Percentiles rank a stretch among this genome's conserved stretches.
phyloP scores from a whole-genome alignment of 2,888 invertebrate genomes.

The Frankliniella fusca region DNA sequence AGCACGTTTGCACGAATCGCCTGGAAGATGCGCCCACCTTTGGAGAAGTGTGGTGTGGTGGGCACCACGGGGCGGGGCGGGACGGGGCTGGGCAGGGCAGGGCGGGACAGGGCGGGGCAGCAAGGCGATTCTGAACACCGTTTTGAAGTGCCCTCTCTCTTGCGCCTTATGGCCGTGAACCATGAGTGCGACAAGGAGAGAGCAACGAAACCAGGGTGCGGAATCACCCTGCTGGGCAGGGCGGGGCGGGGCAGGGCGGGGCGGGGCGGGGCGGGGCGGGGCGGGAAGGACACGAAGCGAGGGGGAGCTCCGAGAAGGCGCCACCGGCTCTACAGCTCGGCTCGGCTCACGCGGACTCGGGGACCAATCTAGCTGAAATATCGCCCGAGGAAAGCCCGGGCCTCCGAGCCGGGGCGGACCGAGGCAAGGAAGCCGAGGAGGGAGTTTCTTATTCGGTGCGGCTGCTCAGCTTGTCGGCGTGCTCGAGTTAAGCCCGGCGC shows the following conservation, averaged over 20 bases:
- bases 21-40: too few relatives aligned
- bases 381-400: not conserved
- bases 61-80: not conserved
- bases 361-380: slow-evolving; percentile 24
- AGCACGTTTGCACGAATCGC: too few relatives aligned
- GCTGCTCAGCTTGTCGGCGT: not conserved
- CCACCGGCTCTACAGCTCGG: not conserved
- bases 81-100: not conserved
- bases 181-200: too few relatives aligned
- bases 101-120: not conserved
- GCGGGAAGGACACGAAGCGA: not conserved
- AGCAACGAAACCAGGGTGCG: too few relatives aligned
- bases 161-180: too few relatives aligned
- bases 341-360: not conserved
- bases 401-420: too few relatives aligned
- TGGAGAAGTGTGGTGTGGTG: not conserved
- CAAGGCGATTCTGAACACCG: too few relatives aligned
- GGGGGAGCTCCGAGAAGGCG: not conserved
- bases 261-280: not conserved
- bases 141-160: too few relatives aligned
- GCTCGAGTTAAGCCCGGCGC: not conserved
- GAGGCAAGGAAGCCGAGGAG: not conserved
- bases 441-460: not conserved
- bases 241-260: too few relatives aligned
- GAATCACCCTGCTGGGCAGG: too few relatives aligned